Percentiles rank a stretch among this genome's conserved stretches.
Conservation (phyloP, 92 coral and sea anemone genomes). For the Desmophyllum pertusum region DNA sequence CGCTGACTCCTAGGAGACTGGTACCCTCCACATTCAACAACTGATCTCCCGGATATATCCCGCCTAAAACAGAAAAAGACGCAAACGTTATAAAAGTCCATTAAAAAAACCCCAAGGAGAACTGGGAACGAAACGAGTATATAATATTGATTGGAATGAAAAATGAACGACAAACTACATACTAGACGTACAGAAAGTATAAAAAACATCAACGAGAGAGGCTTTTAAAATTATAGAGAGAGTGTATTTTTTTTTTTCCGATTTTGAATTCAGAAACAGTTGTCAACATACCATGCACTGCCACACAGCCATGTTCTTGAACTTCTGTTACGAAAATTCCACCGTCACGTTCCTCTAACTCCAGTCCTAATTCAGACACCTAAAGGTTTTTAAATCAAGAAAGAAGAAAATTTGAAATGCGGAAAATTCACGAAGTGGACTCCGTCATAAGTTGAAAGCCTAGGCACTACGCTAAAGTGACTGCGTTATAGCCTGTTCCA, state of each 20-base stretch:
- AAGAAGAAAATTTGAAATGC: neutral
- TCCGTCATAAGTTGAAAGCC: neutral
- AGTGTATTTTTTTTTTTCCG: too few relatives aligned
- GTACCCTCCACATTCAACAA: conserved; percentile 87
- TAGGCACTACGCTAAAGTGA: neutral
- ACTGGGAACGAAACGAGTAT: neutral
- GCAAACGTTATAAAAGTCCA: neutral
- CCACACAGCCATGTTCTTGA: conserved; percentile 62
- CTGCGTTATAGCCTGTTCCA: neutral
- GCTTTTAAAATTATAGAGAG: too few relatives aligned
- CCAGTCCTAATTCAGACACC: conserved; percentile 78
- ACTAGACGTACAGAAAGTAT: too few relatives aligned
- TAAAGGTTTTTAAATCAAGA: neutral
- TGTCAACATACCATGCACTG: conserved; percentile 61
- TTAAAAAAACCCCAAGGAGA: neutral
- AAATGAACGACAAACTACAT: too few relatives aligned
- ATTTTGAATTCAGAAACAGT: too few relatives aligned
- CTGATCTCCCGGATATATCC: conserved; percentile 83
- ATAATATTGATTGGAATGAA: too few relatives aligned
- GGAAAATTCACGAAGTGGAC: neutral
- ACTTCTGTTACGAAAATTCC: conserved; percentile 71
- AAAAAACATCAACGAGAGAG: too few relatives aligned
- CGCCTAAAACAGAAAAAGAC: conserved; percentile 53
- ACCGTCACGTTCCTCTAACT: conserved; percentile 65
- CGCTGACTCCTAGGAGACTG: conserved; percentile 76